Evolutionary conservation across 1,140 invertebrate genomes (phyloP), one percentile per base, ranked within the genome.

Genomic region (Caerostris extrusa): DNA sequence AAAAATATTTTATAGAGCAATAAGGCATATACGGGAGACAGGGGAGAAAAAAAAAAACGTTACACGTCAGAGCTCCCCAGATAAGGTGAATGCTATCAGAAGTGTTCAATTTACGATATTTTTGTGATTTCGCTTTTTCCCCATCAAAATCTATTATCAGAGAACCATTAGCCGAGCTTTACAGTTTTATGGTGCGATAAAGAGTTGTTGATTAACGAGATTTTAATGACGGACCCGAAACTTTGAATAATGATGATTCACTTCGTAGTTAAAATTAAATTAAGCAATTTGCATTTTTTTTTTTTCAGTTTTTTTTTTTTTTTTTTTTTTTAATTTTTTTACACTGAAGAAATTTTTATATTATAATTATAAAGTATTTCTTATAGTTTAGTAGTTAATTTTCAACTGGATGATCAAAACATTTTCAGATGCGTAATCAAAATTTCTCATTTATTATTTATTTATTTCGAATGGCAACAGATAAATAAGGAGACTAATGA

Each of bases 261-360:
- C 10, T 64, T 53, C 34, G 86, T 88, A 88, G 86, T 88, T 88
- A 88, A 88, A 88, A 64, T 88, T 88, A 64, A 88, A 88, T 88
- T 88, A 88, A 17, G 58, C 53, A n/a, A 64, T 34, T 34, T 34
- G 71, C 34, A 19, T 67, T 67, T 67, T 67, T 67, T 67, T 67
- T 67, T 5, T 12, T 67, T 67, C 3, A 14, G 5, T 67, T 67
- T 67, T 14, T 67, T 34, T 34, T 34, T 34, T 34, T 34, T 34
- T 0, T 34, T 34, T 34, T 34, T 34, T 34, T 0, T 34, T 34
- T 34, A 34, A 34, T 34, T 34, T 34, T 34, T 34, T 34, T 34
- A 34, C 34, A 1, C 34, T 2, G 34, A 34, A 34, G 34, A 0
- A 34, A 34, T 34, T 34, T 34, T 34, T 34, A 34, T 34, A 34